A percentile compares a stretch with the other conserved stretches of the same genome.
These are phyloP conservation scores for Parthenolecanium corni DNA, from an alignment of 2,888 invertebrate genomes.

Conservation along the genomic window DNA sequence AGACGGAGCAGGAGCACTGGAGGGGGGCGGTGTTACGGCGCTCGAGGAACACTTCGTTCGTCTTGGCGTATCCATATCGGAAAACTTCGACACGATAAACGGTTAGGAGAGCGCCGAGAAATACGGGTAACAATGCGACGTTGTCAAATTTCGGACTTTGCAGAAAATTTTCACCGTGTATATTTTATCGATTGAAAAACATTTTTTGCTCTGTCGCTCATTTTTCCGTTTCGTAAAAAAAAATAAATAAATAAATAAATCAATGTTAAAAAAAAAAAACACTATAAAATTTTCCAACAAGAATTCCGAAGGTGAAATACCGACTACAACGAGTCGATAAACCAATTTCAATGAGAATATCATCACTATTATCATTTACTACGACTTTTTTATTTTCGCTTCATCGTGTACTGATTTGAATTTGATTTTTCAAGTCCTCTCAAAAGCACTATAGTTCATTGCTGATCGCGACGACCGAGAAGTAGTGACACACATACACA, in stretches of 20 bases:
- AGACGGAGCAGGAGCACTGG: not conserved
- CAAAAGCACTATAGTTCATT: no score
- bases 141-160: conserved; percentile 10
- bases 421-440: no score
- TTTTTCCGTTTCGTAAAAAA: not conserved
- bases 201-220: not conserved
- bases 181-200: not conserved
- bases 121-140: conserved; percentile 15
- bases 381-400: no score
- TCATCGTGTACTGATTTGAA: no score
- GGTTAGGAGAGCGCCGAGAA: not conserved
- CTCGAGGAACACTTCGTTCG: conserved; percentile 1
- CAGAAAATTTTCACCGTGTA: conserved; percentile 6
- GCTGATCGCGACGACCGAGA: no score
- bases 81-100: not conserved
- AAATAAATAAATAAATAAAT: not conserved
- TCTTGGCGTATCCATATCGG: not conserved
- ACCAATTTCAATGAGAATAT: no score
- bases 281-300: no score
- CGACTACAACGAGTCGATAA: no score
- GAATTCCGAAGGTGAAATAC: no score
- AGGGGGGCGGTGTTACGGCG: conserved; percentile 1
- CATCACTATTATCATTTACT: no score
- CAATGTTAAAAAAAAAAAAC: not conserved
- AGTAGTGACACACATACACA: no score